Evolutionary conservation across 1,140 invertebrate species (phyloP).

Genomic region (Sminthurinus signatus): DNA sequence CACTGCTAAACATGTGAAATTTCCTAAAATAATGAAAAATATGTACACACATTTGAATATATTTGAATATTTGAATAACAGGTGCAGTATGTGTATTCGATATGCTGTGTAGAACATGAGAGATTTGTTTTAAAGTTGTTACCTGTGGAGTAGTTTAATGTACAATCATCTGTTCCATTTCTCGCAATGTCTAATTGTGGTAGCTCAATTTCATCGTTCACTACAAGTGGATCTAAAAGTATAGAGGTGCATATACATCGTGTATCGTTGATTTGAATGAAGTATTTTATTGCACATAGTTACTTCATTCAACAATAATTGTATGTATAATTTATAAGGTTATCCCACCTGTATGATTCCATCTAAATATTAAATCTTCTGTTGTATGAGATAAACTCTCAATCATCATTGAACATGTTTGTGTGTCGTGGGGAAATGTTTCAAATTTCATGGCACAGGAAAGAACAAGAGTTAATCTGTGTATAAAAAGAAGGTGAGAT

Average conservation of each 20-base stretch:
- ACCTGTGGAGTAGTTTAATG: constrained; percentile 47
- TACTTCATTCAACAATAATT: too few species aligned
- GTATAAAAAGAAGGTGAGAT: too few species aligned
- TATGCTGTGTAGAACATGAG: too few species aligned
- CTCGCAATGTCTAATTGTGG: constrained; percentile 46
- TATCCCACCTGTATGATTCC: constrained; percentile 45
- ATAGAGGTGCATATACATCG: too few species aligned
- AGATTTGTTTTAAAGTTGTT: too few species aligned
- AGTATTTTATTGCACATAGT: too few species aligned
- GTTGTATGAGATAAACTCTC: constrained; percentile 48
- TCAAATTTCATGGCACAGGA: constrained; percentile 46
- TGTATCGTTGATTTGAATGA: too few species aligned
- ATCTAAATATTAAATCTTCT: constrained; percentile 47
- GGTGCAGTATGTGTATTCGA: too few species aligned
- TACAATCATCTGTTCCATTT: constrained; percentile 45
- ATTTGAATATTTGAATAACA: too few species aligned
- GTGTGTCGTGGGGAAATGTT: constrained; percentile 45
- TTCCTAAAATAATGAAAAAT: constrained; percentile 55
- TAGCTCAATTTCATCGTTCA: constrained; percentile 46
- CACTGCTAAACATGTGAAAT: constrained; percentile 81
- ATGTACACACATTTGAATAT: too few species aligned
- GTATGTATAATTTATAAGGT: too few species aligned
- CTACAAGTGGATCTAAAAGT: constrained; percentile 46
- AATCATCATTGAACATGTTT: constrained; percentile 45
- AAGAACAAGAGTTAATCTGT: constrained; percentile 43